phyloP scores from a whole-genome alignment of 2,888 invertebrate genomes.

The Pristionchus japonicus region DNA sequence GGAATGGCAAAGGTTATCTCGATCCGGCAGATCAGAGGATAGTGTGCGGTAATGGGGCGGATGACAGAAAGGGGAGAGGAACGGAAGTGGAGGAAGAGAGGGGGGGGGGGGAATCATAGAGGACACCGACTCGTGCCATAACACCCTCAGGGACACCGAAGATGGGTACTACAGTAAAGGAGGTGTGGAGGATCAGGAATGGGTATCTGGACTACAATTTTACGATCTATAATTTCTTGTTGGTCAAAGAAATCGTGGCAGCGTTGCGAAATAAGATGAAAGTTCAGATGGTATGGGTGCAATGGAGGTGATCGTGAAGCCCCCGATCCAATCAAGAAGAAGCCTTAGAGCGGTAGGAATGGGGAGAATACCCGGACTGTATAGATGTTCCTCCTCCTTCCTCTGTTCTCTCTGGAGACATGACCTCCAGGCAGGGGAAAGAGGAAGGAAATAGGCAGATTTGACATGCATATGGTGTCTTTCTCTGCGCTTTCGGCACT shows the following conservation, averaged over 20 bases:
- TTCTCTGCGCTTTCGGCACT: slow-evolving; percentile 19
- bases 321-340: not conserved
- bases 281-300: too few relatives aligned
- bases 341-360: not conserved
- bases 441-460: not conserved
- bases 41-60: not conserved
- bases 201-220: not conserved
- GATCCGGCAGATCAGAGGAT: not conserved
- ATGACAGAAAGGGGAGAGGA: slow-evolving; percentile 13
- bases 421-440: slow-evolving; percentile 35
- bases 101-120: not conserved
- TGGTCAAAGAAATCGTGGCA: too few relatives aligned
- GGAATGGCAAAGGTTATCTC: slow-evolving; percentile 18
- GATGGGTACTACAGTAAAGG: not conserved
- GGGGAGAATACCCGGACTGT: not conserved
- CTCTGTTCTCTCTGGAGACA: slow-evolving; percentile 19
- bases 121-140: slow-evolving; percentile 23
- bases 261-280: too few relatives aligned
- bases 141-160: slow-evolving; percentile 23
- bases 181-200: not conserved
- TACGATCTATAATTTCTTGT: too few relatives aligned
- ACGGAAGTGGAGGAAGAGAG: slow-evolving; percentile 19
- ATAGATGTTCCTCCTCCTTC: not conserved
- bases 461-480: slow-evolving; percentile 38
- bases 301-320: not conserved